Base-by-base conservation (phyloP, 1,140 invertebrate genomes). In the Habropoda laboriosa region DNA sequence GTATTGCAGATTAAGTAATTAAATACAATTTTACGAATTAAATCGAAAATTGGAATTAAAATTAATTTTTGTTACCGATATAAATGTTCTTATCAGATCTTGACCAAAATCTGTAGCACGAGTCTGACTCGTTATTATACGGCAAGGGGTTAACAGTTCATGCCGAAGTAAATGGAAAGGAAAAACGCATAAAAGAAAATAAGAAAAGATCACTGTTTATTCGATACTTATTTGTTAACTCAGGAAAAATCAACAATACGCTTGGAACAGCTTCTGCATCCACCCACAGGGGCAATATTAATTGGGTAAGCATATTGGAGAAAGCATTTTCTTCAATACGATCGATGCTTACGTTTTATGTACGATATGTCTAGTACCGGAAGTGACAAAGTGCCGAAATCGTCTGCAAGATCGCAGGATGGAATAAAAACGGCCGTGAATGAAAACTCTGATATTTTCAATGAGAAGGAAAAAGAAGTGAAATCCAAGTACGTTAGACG, bases 381-480 rank as follows among this genome's bases (percentile, higher is more conserved):
- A 73, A 85, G 79, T 53, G 58, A 42, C 49, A 84, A 84, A 74
- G 60, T 53, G 38, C 13, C 66, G 40, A 12, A 45, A 53, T 49
- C 71, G 35, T 35, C 67, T 21, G 30, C 58, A n/a, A 72, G 58
- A 4, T 32, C 58, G 66, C 72, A 75, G 66, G 79, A 80, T 79
- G 76, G 82, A 61, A 68, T 78, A 58, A 87, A 81, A 79, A 87
- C 79, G 79, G 67, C 82, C 81, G 71, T 18, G 42, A 13, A 75
- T 24, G 72, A 47, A 74, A 71, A 86, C 83, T 80, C 81, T 76
- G 83, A 83, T 81, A 73, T 80, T 53, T 49, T 66, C 3, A 3
- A 55, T 7, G 58, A 70, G n/a, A 51, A 58, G 2, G 51, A 68
- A 38, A 30, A 58, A 16, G 67, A 79, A 68, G 67, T 72, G 57